phyloP scores from a whole-genome alignment of 2,888 invertebrate species.

The Synanthedon vespiformis region DNA sequence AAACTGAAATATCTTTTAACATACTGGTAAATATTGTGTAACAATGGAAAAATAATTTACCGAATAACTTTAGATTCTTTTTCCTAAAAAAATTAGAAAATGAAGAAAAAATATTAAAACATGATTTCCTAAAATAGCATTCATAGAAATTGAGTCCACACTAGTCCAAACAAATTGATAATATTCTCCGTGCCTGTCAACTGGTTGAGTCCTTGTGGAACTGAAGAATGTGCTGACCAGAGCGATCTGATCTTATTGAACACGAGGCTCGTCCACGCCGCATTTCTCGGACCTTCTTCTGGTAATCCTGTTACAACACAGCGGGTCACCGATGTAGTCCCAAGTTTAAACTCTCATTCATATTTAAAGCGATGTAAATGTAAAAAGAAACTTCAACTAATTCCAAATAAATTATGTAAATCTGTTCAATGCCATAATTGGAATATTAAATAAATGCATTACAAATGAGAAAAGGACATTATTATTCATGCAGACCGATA shows the following conservation, averaged over 20 bases:
- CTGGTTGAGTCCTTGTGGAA: constrained; percentile 85
- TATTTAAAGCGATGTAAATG: background rate
- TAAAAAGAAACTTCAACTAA: background rate
- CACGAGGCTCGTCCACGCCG: constrained; percentile 81
- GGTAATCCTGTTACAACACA: constrained; percentile 47
- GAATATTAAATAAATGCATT: background rate
- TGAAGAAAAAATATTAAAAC: too few relatives aligned
- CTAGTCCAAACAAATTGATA: background rate
- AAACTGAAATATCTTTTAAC: too few relatives aligned
- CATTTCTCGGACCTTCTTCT: constrained; percentile 58
- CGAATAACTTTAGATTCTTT: too few relatives aligned
- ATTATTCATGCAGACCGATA: constrained; percentile 36
- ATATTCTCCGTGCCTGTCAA: constrained; percentile 73
- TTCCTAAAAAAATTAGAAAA: too few relatives aligned
- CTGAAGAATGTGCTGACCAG: constrained; percentile 83
- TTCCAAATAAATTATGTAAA: too few relatives aligned
- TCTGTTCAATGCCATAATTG: background rate
- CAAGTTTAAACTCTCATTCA: background rate
- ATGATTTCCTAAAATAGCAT: background rate
- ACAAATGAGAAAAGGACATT: constrained; percentile 19
- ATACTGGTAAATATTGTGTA: too few relatives aligned
- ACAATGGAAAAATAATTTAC: too few relatives aligned
- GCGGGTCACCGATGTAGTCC: background rate
- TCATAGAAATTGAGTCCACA: background rate
- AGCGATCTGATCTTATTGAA: constrained; percentile 90